phyloP scores from a whole-genome alignment of 2,888 invertebrate genomes.

The Erpobdella octoculata region DNA sequence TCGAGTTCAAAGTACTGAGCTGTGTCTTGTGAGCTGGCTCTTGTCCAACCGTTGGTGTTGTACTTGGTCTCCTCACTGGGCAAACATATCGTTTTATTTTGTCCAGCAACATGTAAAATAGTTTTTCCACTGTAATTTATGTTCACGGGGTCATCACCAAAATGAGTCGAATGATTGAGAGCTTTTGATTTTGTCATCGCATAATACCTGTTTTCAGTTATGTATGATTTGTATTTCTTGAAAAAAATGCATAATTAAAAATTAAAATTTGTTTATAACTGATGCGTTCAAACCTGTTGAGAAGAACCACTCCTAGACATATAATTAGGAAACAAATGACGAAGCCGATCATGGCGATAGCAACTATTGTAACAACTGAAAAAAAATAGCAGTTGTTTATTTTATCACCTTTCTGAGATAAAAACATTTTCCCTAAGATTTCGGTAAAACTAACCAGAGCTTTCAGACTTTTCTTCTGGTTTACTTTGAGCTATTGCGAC shows the following conservation, averaged over 20 bases:
- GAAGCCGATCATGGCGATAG: constrained; percentile 20
- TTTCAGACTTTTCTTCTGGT: too few species aligned
- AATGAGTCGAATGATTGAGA: neutral
- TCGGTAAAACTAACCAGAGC: too few species aligned
- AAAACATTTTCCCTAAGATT: neutral
- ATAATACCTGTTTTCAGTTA: constrained; percentile 4
- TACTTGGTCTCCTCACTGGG: too few species aligned
- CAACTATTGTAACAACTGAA: constrained; percentile 12
- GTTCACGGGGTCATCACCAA: neutral
- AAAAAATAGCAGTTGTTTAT: neutral
- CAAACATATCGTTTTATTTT: neutral
- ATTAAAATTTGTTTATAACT: too few species aligned
- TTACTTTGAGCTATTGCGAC: too few species aligned
- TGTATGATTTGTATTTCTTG: neutral
- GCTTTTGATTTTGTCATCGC: constrained; percentile 5
- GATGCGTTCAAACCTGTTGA: constrained; percentile 21
- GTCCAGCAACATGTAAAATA: neutral
- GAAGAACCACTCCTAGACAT: constrained; percentile 18
- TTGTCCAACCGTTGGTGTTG: too few species aligned
- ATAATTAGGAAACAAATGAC: constrained; percentile 23
- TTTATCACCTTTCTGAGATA: neutral
- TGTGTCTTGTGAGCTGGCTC: constrained; percentile 9
- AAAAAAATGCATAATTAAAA: neutral
- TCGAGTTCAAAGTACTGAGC: constrained; percentile 22
- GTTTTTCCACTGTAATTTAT: neutral